Base-by-base conservation (phyloP, 2,888 invertebrate genomes). In the Ophioninae sp. region DNA sequence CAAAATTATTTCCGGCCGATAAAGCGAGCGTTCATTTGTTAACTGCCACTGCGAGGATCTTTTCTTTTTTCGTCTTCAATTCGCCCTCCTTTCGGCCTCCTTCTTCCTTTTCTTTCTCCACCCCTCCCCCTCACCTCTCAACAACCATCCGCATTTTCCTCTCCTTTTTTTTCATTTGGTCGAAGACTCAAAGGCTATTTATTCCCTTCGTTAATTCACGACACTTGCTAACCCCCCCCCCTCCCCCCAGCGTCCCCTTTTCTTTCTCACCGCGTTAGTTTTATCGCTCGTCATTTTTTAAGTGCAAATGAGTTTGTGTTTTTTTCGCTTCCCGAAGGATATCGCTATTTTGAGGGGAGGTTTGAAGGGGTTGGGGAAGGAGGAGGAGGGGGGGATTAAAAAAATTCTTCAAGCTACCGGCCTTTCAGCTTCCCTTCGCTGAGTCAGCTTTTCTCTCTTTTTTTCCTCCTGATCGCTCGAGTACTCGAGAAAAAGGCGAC, bases 211-310 rank as follows among this genome's bases (percentile, higher is more conserved):
- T 86, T 87, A 87, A 87, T 85, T 87, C 85, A 73, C 79, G 85
- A 85, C 78, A 65, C 77, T 80, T 73, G 71, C 65, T 63, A 64
- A 30, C 41, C 51, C 64, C 10, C 37, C 58, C 59, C 72, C 63
- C 10, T 7, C 58, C 59, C 72, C 41, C 80, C 86, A 2, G 41
- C 41, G n/a, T n/a, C n/a, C 9, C 41, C 87, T 87, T 88, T 87
- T 89, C 87, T 86, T 85, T 83, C 87, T 85, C 83, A 86, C 85
- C 87, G 88, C 90, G 91, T 91, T 91, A 91, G 91, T 90, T 92
- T 92, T 92, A 92, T 91, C 90, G 91, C 92, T 90, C 90, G 91
- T 92, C 91, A 92, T 91, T 92, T 92, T 91, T 92, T 91, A 91
- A 92, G 92, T 92, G 91, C 92, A 92, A 92, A 92, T 92, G 92